phyloP scores from a whole-genome alignment of 2,888 invertebrate genomes.

The Tineola bisselliella region DNA sequence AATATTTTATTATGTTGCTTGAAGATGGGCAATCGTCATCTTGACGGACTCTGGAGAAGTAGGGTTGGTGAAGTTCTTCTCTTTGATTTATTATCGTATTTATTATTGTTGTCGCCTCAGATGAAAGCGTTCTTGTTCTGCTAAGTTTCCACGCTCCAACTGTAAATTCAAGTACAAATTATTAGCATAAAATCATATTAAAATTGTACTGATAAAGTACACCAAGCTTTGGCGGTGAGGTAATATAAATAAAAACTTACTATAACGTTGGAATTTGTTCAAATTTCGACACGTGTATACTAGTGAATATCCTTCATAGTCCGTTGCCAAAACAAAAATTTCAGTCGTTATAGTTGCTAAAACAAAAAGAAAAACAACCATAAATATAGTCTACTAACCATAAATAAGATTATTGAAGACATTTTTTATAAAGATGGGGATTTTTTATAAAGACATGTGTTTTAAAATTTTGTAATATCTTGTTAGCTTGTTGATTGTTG shows the following conservation, averaged over 20 bases:
- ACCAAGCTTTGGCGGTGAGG: not conserved
- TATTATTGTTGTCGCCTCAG: conserved; percentile 24
- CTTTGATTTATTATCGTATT: conserved; percentile 25
- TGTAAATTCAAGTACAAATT: conserved; percentile 20
- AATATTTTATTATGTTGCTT: conserved; percentile 36
- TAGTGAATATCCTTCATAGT: conserved; percentile 70
- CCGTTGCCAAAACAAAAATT: conserved; percentile 70
- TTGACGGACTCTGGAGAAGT: conserved; percentile 37
- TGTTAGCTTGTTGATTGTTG: too few species aligned
- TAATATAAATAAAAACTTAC: conserved; percentile 25
- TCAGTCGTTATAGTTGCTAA: conserved; percentile 29
- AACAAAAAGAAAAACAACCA: conserved; percentile 16
- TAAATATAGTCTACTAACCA: too few species aligned
- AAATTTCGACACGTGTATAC: conserved; percentile 69
- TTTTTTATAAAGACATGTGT: too few species aligned
- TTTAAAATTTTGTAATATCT: too few species aligned
- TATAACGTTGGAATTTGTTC: conserved; percentile 31
- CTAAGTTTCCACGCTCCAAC: conserved; percentile 54
- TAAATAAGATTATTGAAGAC: too few species aligned
- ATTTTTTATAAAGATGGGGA: too few species aligned
- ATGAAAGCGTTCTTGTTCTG: conserved; percentile 30
- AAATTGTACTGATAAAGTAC: too few species aligned
- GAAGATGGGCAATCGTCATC: conserved; percentile 42
- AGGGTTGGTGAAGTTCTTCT: conserved; percentile 35
- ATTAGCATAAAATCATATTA: too few species aligned